Conservation (phyloP, 2,797 vertebrate species). For the Serranus cabrilla region DNA sequence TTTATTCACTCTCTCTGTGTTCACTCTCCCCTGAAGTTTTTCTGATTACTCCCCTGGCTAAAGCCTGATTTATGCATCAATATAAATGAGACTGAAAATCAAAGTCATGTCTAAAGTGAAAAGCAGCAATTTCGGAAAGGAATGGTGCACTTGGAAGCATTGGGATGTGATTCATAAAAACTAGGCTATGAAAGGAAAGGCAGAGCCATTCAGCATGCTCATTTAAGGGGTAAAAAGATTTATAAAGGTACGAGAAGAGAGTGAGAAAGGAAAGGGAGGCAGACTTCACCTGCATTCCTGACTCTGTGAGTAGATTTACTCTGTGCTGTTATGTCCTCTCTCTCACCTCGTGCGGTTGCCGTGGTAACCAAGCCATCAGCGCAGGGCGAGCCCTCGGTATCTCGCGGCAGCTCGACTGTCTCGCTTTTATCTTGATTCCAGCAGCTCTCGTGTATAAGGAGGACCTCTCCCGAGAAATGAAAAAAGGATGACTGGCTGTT, state of each 20-base stretch:
- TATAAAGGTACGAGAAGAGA: slow-evolving; percentile 34
- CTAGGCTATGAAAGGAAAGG: slow-evolving; percentile 11
- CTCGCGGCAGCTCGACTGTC: slow-evolving; percentile 42
- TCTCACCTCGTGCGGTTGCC: slow-evolving; percentile 76
- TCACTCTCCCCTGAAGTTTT: slow-evolving; percentile 45
- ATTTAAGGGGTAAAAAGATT: slow-evolving; percentile 47
- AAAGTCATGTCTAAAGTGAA: slow-evolving; percentile 55
- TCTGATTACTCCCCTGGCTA: slow-evolving; percentile 65
- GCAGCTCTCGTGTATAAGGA: slow-evolving; percentile 38
- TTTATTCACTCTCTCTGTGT: slow-evolving; percentile 41
- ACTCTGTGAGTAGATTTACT: slow-evolving; percentile 74
- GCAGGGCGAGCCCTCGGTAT: slow-evolving; percentile 56
- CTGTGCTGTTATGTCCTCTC: slow-evolving; percentile 69
- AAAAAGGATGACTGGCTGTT: slow-evolving; percentile 59
- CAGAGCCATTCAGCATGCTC: slow-evolving; percentile 15
- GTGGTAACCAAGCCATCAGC: slow-evolving; percentile 69
- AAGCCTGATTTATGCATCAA: slow-evolving; percentile 63
- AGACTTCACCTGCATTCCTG: slow-evolving; percentile 79
- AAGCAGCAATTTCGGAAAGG: slow-evolving; percentile 43
- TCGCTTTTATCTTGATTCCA: slow-evolving; percentile 68
- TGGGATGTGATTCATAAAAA: slow-evolving; percentile 64
- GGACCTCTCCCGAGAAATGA: slow-evolving; percentile 57
- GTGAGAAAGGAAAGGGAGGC: slow-evolving; percentile 41
- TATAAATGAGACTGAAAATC: slow-evolving; percentile 62
- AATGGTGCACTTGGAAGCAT: slow-evolving; percentile 41